Base-by-base conservation (phyloP, 2,797 vertebrate genomes). In the Linurgus olivaceus region DNA sequence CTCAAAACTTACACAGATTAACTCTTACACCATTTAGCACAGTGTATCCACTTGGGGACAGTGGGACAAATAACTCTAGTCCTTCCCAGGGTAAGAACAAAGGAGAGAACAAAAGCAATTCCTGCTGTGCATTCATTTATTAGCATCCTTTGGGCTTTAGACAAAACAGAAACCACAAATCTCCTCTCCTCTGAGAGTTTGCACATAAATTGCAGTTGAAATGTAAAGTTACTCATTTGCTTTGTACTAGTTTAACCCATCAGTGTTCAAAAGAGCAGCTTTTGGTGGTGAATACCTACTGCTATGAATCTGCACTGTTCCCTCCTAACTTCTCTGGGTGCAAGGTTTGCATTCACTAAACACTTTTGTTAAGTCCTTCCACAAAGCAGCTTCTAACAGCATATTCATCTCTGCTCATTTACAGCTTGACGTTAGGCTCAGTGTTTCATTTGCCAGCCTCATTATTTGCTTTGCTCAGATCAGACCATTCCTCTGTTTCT, bases 391-490 rank as follows among this genome's bases (percentile, higher is more conserved):
- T 85, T 94, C 86, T 83, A 48, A 54, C 71, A 61, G 61, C 0
- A 2, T 63, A 86, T 95, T 91, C 72, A 93, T 65, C 45, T 58
- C 23, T 79, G 52, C 58, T 71, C 35, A 4, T 86, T 92, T 77
- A 75, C 76, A 58, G 84, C 72, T 83, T 91, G 76, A 4, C 57
- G 51, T 67, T 76, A 81, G 68, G 76, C 65, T 90, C 9, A 0
- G 35, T 38, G 31, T 63, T 71, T 63, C 52, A 35, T 66, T 84
- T 73, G 92, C 94, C 93, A 93, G n/a, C 68, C 81, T 94, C 88
- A 92, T 97, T 96, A 87, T 89, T 88, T 82, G 90, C 74, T 37
- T 33, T 7, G 2, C 88, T 88, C 81, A 92, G 68, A 97, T 86
- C 28, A n/a, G 71, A 71, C 80, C 67, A 26, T 86, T 86, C 93